A percentile compares a stretch with the other conserved stretches of the same genome.
Evolutionary conservation across 1,140 invertebrate species (phyloP).

Genomic region (Pseudomyrmex sp.): DNA sequence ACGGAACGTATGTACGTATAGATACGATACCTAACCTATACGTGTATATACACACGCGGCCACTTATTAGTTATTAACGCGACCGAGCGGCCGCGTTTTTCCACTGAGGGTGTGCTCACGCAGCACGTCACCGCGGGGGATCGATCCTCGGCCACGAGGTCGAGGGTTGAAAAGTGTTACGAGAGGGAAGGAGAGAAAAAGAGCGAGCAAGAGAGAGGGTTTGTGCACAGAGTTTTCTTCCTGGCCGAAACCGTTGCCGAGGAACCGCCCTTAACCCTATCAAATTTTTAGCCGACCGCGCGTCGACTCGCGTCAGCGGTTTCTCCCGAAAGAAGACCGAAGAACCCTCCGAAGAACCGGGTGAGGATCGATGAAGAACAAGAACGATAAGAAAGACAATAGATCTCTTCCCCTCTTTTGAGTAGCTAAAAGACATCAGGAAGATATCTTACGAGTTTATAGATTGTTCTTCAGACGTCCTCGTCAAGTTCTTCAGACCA

Average conservation of each 20-base stretch:
- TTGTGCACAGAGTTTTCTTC: constrained; percentile 27
- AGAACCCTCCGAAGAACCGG: neutral
- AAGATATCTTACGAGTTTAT: neutral
- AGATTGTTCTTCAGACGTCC: neutral
- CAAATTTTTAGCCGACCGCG: constrained; percentile 40
- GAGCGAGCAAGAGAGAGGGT: neutral
- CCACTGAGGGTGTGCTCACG: constrained; percentile 70
- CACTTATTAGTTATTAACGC: constrained; percentile 73
- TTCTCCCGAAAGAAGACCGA: constrained; percentile 6
- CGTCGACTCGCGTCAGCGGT: constrained; percentile 9
- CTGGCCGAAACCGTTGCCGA: constrained; percentile 16
- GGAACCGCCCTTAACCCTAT: constrained; percentile 58
- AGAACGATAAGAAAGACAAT: neutral
- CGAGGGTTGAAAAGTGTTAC: constrained; percentile 74
- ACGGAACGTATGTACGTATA: neutral
- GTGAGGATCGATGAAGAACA: constrained; percentile 1
- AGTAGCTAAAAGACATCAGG: neutral
- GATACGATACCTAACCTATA: neutral
- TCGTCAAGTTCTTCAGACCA: neutral
- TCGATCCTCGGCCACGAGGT: constrained; percentile 75
- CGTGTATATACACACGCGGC: constrained; percentile 9
- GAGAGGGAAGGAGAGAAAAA: constrained; percentile 21
- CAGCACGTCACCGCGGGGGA: constrained; percentile 70
- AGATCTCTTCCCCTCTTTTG: neutral
- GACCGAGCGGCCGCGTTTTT: constrained; percentile 60